Conservation (phyloP, 2,888 invertebrate genomes). For the Oligia fasciuncula region DNA sequence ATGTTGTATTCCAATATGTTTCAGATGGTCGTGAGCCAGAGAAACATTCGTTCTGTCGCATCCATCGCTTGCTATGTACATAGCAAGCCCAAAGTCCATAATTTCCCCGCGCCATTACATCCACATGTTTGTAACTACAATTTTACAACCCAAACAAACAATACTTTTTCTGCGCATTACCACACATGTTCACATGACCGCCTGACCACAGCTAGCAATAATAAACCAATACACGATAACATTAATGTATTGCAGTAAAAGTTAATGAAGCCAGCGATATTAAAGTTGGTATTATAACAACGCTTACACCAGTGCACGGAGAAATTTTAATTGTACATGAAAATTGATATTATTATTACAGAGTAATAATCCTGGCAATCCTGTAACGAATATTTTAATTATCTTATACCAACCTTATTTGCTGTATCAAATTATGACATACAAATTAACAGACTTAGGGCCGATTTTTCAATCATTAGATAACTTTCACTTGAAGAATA, state of each 20-base stretch:
- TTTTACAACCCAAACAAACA: conserved; percentile 23
- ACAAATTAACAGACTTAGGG: not conserved
- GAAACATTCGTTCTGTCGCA: not conserved
- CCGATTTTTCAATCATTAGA: not conserved
- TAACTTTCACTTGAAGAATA: too few species aligned
- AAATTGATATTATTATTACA: conserved; percentile 20
- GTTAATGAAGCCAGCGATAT: conserved; percentile 27
- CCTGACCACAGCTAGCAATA: conserved; percentile 10
- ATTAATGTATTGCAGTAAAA: conserved; percentile 38
- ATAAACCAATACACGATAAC: conserved; percentile 24
- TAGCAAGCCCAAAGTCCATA: not conserved
- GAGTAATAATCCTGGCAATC: not conserved
- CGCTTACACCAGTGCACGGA: not conserved
- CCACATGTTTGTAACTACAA: conserved; percentile 4
- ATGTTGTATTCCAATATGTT: not conserved
- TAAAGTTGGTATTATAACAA: conserved; percentile 22
- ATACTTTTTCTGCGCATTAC: conserved; percentile 4
- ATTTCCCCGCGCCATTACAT: conserved; percentile 10
- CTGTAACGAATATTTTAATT: not conserved
- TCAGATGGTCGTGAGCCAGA: not conserved
- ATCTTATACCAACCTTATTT: not conserved
- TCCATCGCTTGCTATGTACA: not conserved
- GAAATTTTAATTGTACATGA: conserved; percentile 20
- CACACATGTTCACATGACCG: conserved; percentile 13
- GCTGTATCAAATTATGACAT: not conserved